Evolutionary conservation across 2,888 invertebrate genomes (phyloP), one percentile per base, ranked within the genome.

Genomic region (Charanyca ferruginea): DNA sequence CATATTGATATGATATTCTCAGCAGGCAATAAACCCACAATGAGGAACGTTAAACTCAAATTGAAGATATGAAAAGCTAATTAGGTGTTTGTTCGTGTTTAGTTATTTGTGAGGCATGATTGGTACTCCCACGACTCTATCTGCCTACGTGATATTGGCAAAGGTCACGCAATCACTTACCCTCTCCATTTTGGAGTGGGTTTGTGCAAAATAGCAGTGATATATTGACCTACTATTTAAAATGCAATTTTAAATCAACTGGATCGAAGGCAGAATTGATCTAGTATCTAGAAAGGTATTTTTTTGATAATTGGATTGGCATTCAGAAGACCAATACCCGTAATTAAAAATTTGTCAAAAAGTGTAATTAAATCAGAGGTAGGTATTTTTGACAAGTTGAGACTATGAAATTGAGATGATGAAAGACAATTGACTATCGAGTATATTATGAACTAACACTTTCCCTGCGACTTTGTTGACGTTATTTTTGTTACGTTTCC

Each of bases 151-250:
- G 20, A 35, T 72, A 52, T 44, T n/a, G n/a, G 51, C 6, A 65
- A 63, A 80, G 82, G 60, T 76, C 73, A 49, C 32, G 60, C 68
- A 78, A 59, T 73, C 58, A 66, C 73, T 75, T 61, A 77, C 64
- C 62, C 66, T 68, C 53, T 60, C 48, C 0, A 69, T 51, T 63
- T 66, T 38, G 20, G 48, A 69, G 60, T 70, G 53, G 69, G 55
- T 64, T 75, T 54, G 51, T 55, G 65, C 42, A 28, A 66, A 69
- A 51, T 51, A 49, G 8, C 13, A 28, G 58, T 44, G 28, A 72
- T 22, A 63, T 38, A 58, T 49, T 22, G 3, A 47, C 7, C 11
- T 42, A 20, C 44, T 42, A 0, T n/a, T 18, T 48, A 48, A 70
- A 64, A 38, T 60, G 16, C 22, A 35, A 13, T 51, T 9, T 42